Conservation (phyloP, 2,113 vertebrate genomes). For the Dasyprocta punctata region DNA sequence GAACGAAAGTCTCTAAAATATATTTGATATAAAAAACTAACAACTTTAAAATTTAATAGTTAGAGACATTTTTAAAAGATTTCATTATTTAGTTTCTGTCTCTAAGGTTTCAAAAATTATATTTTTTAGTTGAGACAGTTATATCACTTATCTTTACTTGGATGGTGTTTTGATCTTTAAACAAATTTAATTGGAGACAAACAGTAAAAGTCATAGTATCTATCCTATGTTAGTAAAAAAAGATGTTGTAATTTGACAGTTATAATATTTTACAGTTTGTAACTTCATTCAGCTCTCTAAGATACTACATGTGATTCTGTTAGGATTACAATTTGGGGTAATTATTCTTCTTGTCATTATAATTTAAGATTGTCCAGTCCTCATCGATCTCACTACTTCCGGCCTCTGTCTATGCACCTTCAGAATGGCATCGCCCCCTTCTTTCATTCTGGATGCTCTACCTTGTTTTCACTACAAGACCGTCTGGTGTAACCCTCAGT, state of each 20-base stretch:
- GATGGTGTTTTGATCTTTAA: neutral
- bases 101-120: neutral
- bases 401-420: rapidly evolving
- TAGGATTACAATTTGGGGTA: neutral
- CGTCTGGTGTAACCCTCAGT: neutral
- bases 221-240: neutral
- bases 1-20: neutral
- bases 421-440: neutral
- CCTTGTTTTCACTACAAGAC: neutral
- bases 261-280: neutral
- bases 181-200: neutral
- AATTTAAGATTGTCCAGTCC: neutral
- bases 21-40: neutral
- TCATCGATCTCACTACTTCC: neutral
- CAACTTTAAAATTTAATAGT: neutral
- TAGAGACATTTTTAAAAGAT: slow-evolving; percentile 2
- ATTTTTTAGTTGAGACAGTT: neutral
- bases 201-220: neutral
- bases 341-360: neutral
- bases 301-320: neutral
- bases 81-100: neutral
- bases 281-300: neutral
- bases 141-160: neutral
- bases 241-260: slow-evolving; percentile 8
- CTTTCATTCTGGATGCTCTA: neutral